Conservation (phyloP, 2,888 invertebrate genomes). For the Hirtodrosophila confusa region DNA sequence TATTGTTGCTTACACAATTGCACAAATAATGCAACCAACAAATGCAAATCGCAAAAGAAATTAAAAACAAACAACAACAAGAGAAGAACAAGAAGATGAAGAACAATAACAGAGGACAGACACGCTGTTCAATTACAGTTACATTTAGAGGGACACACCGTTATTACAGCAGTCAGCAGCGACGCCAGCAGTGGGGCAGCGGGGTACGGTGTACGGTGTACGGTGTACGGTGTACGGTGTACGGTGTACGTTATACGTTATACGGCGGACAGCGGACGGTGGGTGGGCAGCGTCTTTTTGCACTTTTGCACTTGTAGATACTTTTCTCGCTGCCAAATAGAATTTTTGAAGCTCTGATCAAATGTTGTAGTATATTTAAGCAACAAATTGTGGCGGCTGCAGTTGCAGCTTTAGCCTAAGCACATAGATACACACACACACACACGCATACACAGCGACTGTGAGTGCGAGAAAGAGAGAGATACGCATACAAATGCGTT, state of each 20-base stretch:
- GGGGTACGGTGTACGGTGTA: neutral
- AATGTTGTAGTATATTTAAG: constrained; percentile 6
- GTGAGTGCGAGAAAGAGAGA: neutral
- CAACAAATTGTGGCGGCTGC: constrained; percentile 45
- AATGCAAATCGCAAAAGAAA: constrained; percentile 24
- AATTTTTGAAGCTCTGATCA: no score
- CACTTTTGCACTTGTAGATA: constrained; percentile 64
- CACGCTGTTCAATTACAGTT: constrained; percentile 23
- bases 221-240: no score
- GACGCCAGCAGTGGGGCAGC: neutral
- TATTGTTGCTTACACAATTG: constrained; percentile 51
- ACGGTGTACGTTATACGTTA: no score
- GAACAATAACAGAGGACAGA: constrained; percentile 20
- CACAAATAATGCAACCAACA: constrained; percentile 36
- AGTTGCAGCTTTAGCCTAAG: constrained; percentile 14
- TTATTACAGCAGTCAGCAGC: constrained; percentile 3
- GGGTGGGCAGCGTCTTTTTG: neutral
- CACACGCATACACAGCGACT: neutral
- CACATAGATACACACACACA: constrained; percentile 27
- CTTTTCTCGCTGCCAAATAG: constrained; percentile 31
- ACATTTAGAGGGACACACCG: constrained; percentile 15
- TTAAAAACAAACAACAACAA: constrained; percentile 8
- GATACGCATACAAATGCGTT: constrained; percentile 4
- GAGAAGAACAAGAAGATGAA: constrained; percentile 30
- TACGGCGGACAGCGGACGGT: no score